phyloP scores from a whole-genome alignment of 2,113 vertebrate species.

The Prunella fulvescens region DNA sequence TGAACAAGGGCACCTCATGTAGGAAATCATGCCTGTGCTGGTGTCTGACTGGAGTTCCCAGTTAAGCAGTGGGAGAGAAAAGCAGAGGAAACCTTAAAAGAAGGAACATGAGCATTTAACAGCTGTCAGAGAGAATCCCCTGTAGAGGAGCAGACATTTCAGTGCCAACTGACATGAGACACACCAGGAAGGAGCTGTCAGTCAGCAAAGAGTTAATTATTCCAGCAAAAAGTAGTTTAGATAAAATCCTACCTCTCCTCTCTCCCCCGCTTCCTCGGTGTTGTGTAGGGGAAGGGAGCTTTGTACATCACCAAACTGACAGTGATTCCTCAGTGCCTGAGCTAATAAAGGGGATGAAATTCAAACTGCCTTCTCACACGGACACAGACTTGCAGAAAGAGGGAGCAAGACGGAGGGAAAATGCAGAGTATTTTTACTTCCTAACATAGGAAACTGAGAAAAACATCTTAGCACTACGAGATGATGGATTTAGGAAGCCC shows the following conservation, averaged over 20 bases:
- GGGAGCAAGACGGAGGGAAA: conserved; percentile 24
- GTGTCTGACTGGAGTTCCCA: background rate
- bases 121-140: conserved; percentile 2
- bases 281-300: background rate
- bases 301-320: background rate
- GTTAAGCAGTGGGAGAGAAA: background rate
- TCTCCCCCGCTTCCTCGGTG: conserved; percentile 10
- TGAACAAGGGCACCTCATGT: background rate
- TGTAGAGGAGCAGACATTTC: background rate
- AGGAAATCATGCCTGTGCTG: background rate
- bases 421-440: conserved; percentile 46
- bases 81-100: background rate
- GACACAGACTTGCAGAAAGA: conserved; percentile 35
- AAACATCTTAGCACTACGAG: conserved; percentile 21
- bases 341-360: conserved; percentile 67
- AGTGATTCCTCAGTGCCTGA: conserved; percentile 60
- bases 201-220: conserved; percentile 46
- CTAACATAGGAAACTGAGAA: background rate
- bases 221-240: conserved; percentile 39
- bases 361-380: conserved; percentile 60
- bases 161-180: background rate
- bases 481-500: conserved; percentile 78
- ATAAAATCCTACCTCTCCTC: conserved; percentile 30
- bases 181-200: background rate
- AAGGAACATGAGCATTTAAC: background rate